Evolutionary conservation across 2,888 invertebrate genomes (phyloP).

Genomic region (Drosophila lutescens): DNA sequence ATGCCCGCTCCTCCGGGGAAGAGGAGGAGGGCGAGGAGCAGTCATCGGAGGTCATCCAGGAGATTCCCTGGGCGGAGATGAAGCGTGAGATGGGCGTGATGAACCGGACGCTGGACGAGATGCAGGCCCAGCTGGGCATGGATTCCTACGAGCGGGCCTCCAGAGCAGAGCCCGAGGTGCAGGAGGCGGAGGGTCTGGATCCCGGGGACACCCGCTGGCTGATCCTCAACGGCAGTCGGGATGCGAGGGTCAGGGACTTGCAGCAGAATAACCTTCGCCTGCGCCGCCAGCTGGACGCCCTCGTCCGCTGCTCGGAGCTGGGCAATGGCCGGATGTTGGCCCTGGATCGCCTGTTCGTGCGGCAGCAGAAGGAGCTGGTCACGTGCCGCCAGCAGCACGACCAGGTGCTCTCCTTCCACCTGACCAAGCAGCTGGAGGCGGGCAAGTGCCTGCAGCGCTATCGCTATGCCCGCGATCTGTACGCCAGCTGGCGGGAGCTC

Average conservation of each 20-base stretch:
- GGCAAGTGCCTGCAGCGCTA: conserved; percentile 6
- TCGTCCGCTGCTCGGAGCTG: not conserved
- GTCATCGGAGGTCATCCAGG: not conserved
- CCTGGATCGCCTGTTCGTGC: not conserved
- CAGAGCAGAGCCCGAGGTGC: too few species aligned
- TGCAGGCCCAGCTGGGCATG: not conserved
- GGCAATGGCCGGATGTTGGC: not conserved
- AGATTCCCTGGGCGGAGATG: not conserved
- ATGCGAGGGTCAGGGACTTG: not conserved
- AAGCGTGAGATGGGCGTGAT: not conserved
- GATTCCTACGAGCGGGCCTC: not conserved
- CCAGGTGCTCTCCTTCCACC: not conserved
- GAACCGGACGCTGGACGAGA: conserved; percentile 1
- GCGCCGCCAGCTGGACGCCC: not conserved
- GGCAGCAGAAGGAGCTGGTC: not conserved
- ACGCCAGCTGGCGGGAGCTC: conserved; percentile 10
- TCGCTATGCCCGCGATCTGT: not conserved
- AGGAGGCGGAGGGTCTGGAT: not conserved
- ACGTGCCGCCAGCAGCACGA: not conserved
- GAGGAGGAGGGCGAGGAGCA: not conserved
- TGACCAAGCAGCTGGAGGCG: conserved; percentile 6
- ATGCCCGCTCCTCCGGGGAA: too few species aligned
- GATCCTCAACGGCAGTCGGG: not conserved
- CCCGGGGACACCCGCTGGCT: conserved; percentile 3
- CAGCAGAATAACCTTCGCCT: not conserved